Evolutionary conservation across 2,113 vertebrate species (phyloP), one percentile per base, ranked within the genome.

Genomic region (Numenius arquata): DNA sequence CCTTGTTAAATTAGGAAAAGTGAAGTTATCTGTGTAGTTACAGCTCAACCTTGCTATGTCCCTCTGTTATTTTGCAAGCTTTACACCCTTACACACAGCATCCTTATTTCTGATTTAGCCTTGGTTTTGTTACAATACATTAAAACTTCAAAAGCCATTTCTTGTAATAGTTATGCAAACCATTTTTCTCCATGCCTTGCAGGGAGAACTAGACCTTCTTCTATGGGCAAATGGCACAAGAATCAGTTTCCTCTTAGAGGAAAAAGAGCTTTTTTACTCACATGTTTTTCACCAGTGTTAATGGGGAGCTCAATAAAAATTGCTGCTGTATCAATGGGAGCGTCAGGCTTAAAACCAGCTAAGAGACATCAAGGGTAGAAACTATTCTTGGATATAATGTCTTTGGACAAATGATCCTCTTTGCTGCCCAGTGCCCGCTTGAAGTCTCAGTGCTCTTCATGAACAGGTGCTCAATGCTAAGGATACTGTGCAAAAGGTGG

Each of bases 11-110:
- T n/a, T n/a, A n/a, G n/a, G n/a, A n/a, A n/a, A n/a, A n/a, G n/a
- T n/a, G n/a, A n/a, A n/a, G n/a, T n/a, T n/a, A n/a, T n/a, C 48
- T 3, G 0, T 0, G 0, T 41, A 41, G 22, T 20, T 87, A 47
- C 70, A 59, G 56, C 23, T 75, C 66, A 25, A 9, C 45, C 71
- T 88, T 82, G 52, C 58, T 56, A 0, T 43, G 48, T 50, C 36
- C 12, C 6, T 67, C 32, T 91, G 41, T 43, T 21, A 4, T 26
- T 85, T 50, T 61, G 41, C 52, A 55, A 88, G 74, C 29, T 59
- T 75, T 84, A 36, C 61, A 78, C 53, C 15, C 18, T 79, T 34
- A 30, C n/a, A 38, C 23, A 11, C 22, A 61, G 40, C 52, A 67
- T 55, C 56, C 34, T 77, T 6, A 1, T 77, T 66, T 77, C 52